Base-by-base conservation (phyloP, 2,113 vertebrate genomes). In the Orthonyx spaldingii region DNA sequence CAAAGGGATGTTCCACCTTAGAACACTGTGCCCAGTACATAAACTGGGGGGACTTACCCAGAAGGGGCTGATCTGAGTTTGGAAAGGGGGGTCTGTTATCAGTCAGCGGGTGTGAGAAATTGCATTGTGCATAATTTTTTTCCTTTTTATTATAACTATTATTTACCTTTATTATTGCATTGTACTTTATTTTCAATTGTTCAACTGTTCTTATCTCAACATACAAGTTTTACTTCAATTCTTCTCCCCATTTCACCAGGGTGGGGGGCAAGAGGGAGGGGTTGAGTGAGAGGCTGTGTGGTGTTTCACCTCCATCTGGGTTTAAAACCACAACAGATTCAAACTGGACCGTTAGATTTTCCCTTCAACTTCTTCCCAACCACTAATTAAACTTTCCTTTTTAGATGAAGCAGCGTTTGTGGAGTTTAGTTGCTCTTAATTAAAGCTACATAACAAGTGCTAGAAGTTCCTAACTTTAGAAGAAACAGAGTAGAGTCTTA, bases 91-190 rank as follows among this genome's bases (percentile, higher is more conserved):
- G 2, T 37, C 32, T 35, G 14, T 22, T 32, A 44, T 28, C 33
- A 53, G 28, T 10, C 64, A 61, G 1, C 39, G 39, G 23, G 19
- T 72, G 22, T 60, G 27, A 87, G 39, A 46, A 61, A 60, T 39
- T 61, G 28, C 11, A 28, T 3, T 46, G 22, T 33, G 18, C 37
- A 8, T 27, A 10, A 32, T 33, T 3, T 52, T 63, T 68, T 3
- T 5, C 22, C 15, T 33, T 69, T 77, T 44, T 60, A 52, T 68
- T 59, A 33, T 32, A 60, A 52, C 12, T 46, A 13, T 33, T 46
- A 39, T 61, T 69, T 69, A 19, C 10, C 0, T 0, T 23, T 77
- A 33, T 69, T 60, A 46, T 39, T 60, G 12, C 4, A 53, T 10
- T 28, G 6, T 13, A 69, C 22, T 52, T 30, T 39, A 44, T 69